Evolutionary conservation across 2,888 invertebrate species (phyloP).

Genomic region (Nephrotoma flavescens): DNA sequence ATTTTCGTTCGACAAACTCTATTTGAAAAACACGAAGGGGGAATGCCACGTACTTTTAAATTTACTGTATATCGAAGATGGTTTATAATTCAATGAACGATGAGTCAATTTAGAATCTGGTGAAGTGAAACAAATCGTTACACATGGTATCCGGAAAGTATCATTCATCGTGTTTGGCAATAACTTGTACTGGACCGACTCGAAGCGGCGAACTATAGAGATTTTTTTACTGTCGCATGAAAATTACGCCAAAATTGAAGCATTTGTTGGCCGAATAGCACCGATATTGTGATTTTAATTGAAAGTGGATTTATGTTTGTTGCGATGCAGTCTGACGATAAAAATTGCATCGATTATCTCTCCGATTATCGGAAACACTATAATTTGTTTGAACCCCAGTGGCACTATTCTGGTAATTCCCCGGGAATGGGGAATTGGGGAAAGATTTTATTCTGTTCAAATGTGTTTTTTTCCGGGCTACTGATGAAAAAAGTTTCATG

Average conservation of each 20-base stretch:
- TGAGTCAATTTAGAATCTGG: slow-evolving; percentile 25
- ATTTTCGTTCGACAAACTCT: slow-evolving; percentile 48
- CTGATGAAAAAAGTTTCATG: too few relatives aligned
- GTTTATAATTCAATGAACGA: slow-evolving; percentile 46
- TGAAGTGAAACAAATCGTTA: slow-evolving; percentile 22
- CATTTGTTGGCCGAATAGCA: slow-evolving; percentile 13
- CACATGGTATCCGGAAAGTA: slow-evolving; percentile 34
- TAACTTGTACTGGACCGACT: slow-evolving; percentile 59
- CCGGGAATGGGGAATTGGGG: too few relatives aligned
- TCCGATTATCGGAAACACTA: too few relatives aligned
- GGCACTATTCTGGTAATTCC: too few relatives aligned
- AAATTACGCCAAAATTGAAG: slow-evolving; percentile 1
- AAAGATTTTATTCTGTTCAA: too few relatives aligned
- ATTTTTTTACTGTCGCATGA: slow-evolving; percentile 41
- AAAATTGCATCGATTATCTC: too few relatives aligned
- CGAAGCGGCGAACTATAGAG: slow-evolving; percentile 42
- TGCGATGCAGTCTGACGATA: too few relatives aligned
- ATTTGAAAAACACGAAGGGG: slow-evolving; percentile 48
- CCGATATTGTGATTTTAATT: too few relatives aligned
- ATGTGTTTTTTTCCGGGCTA: too few relatives aligned
- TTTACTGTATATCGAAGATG: slow-evolving; percentile 47
- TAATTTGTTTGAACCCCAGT: too few relatives aligned
- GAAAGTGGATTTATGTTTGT: too few relatives aligned
- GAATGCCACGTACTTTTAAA: slow-evolving; percentile 32
- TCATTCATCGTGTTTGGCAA: slow-evolving; percentile 48